Conservation (phyloP, 2,888 invertebrate species). For the Vandiemenella viatica region DNA sequence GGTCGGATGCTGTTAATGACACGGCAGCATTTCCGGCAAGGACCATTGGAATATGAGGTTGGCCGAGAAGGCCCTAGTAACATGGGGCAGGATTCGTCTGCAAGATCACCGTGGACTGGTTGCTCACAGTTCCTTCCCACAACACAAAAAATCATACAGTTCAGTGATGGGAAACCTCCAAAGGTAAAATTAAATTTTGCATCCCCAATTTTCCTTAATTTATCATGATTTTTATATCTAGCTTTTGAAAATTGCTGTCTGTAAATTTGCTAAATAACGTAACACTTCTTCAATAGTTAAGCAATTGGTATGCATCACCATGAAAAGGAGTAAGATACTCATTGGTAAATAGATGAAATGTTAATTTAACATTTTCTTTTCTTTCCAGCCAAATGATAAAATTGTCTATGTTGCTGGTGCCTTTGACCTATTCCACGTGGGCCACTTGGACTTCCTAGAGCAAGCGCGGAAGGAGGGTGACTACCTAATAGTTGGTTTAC, state of each 20-base stretch:
- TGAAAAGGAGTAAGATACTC: too few species aligned
- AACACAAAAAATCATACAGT: constrained; percentile 85
- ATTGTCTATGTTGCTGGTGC: constrained; percentile 94
- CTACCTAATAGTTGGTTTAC: constrained; percentile 89
- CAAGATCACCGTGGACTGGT: constrained; percentile 90
- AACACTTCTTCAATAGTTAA: too few species aligned
- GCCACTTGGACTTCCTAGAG: constrained; percentile 90
- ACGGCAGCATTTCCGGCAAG: constrained; percentile 69
- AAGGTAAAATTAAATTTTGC: constrained; percentile 30
- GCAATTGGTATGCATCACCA: too few species aligned
- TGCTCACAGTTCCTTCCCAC: constrained; percentile 96
- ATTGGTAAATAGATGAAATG: too few species aligned
- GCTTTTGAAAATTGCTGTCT: too few species aligned
- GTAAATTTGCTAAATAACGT: too few species aligned
- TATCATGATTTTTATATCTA: too few species aligned
- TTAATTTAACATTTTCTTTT: constrained; percentile 8
- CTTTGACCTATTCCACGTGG: constrained; percentile 96
- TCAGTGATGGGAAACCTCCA: constrained; percentile 75
- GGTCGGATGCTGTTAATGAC: constrained; percentile 87
- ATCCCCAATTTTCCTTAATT: not conserved
- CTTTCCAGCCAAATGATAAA: constrained; percentile 33
- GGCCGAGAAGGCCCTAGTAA: constrained; percentile 63
- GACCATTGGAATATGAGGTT: constrained; percentile 56
- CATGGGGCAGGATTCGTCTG: constrained; percentile 73
- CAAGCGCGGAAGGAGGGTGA: constrained; percentile 79